Evolutionary conservation across 2,797 vertebrate species (phyloP).

Genomic region (Scomberomorus guttatus): DNA sequence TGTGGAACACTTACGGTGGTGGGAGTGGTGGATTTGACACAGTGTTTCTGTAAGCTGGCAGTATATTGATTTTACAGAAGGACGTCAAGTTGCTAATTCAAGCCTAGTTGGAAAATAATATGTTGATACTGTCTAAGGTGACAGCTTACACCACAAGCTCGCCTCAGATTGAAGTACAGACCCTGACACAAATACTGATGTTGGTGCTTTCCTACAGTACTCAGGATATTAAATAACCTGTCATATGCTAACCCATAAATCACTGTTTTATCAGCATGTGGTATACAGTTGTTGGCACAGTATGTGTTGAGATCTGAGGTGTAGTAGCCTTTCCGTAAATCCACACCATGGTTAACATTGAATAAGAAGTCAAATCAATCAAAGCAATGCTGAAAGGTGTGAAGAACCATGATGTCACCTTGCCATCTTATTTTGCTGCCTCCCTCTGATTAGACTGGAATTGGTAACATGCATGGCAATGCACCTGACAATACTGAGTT

Average conservation of each 20-base stretch:
- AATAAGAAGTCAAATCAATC: slow-evolving; percentile 29
- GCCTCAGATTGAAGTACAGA: slow-evolving; percentile 44
- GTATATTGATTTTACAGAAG: slow-evolving; percentile 67
- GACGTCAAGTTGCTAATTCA: slow-evolving; percentile 54
- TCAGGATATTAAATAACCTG: slow-evolving; percentile 50
- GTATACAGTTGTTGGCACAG: slow-evolving; percentile 74
- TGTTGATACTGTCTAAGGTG: slow-evolving; percentile 52
- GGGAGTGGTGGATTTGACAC: slow-evolving; percentile 66
- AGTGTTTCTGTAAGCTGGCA: slow-evolving; percentile 74
- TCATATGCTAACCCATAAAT: slow-evolving; percentile 46
- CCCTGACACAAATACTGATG: slow-evolving; percentile 77
- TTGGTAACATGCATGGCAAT: slow-evolving; percentile 30
- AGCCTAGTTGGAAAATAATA: slow-evolving; percentile 43
- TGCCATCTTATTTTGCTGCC: slow-evolving; percentile 25
- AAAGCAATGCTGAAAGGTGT: slow-evolving; percentile 20
- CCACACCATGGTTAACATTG: slow-evolving; percentile 2
- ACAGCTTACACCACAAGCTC: slow-evolving; percentile 27
- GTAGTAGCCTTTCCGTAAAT: slow-evolving; percentile 39
- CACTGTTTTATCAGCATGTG: slow-evolving; percentile 50
- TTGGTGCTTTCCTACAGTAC: slow-evolving; percentile 63
- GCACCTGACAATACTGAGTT: slow-evolving; percentile 69
- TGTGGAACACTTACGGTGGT: slow-evolving; percentile 57
- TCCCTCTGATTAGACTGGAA: slow-evolving; percentile 36
- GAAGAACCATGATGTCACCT: slow-evolving; percentile 19
- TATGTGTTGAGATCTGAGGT: slow-evolving; percentile 43